Evolutionary conservation across 2,888 invertebrate genomes (phyloP), one percentile per base, ranked within the genome.

Genomic region (Dasypolia templi): DNA sequence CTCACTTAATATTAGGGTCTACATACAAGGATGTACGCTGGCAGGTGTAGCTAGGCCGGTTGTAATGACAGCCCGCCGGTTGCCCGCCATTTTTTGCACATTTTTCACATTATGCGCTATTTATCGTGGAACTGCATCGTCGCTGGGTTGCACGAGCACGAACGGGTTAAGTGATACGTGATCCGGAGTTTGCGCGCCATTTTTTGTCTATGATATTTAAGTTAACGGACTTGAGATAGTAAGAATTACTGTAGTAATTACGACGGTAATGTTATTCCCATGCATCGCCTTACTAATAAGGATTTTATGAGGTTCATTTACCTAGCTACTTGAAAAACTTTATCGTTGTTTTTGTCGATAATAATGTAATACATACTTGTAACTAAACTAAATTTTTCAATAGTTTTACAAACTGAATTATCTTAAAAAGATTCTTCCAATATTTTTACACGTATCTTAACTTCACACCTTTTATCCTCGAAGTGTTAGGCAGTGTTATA

Each of bases 31-130:
- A 72, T 68, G 65, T 79, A n/a, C 26, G 68, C 51, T 39, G 53
- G 82, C 86, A 86, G 86, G 87, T 86, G 87, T 67, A 86, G 35
- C 67, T 69, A 73, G 75, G 78, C 82, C 72, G 80, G 80, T 82
- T 79, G 53, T 81, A 86, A 84, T 87, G 77, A 75, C 77, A 82
- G 80, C 63, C 49, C 35, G 51, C 56, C 42, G 62, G 32, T 32
- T n/a, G 72, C 0, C 55, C 17, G 81, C 49, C 55, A 39, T 69
- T 79, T 72, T 86, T 70, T 73, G 14, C 19, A 19, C 53, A 65
- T 76, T 82, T 83, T 83, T 70, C 62, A 46, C 63, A 74, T 77
- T 64, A 80, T 61, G 61, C 74, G 79, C 73, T 80, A 87, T 86
- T 77, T 76, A 77, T 73, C 66, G 26, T 55, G 49, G 62, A 59